Evolutionary conservation across 2,113 vertebrate genomes (phyloP), one percentile per base, ranked within the genome.

Genomic region (Xiphias gladius): DNA sequence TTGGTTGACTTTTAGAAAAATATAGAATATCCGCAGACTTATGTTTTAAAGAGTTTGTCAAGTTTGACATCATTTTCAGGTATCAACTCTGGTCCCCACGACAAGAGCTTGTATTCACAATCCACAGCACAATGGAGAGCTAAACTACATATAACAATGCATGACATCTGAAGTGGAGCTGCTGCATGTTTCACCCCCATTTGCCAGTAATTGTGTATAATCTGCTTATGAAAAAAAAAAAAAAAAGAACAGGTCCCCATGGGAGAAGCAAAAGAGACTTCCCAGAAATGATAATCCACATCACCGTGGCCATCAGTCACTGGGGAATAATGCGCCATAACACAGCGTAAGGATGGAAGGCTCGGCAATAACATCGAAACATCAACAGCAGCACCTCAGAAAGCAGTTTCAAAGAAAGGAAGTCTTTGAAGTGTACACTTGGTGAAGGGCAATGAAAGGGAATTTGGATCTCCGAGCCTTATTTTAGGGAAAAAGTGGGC

Each of bases 251-350:
- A 64, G 39, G 30, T 59, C 32, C 87, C 63, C 57, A 39, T 64
- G 80, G 48, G 90, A 80, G 69, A 73, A 2, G 22, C 77, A 57
- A 28, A 22, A 68, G 82, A 84, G 70, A 85, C 82, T 82, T 91
- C 86, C 85, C 74, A 41, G 54, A 82, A 84, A 87, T 83, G 84
- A 73, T 87, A 89, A 92, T 90, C 87, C 91, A 84, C 81, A 91
- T 90, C 85, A 75, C 79, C 66, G 86, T 90, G n/a, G 61, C 84
- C 81, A 87, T 89, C 86, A 37, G 73, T 79, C 86, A 65, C 71
- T 2, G 48, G 78, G 85, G 86, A 83, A 86, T 73, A 76, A 76
- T 76, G 83, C 71, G 80, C 7, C 64, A 86, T 66, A 82, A 76
- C 78, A 67, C 75, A 41, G 63, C 2, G 4, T 71, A 35, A 58